Conservation (phyloP, 2,797 vertebrate species). For the Lepidocolaptes lacrymiger region DNA sequence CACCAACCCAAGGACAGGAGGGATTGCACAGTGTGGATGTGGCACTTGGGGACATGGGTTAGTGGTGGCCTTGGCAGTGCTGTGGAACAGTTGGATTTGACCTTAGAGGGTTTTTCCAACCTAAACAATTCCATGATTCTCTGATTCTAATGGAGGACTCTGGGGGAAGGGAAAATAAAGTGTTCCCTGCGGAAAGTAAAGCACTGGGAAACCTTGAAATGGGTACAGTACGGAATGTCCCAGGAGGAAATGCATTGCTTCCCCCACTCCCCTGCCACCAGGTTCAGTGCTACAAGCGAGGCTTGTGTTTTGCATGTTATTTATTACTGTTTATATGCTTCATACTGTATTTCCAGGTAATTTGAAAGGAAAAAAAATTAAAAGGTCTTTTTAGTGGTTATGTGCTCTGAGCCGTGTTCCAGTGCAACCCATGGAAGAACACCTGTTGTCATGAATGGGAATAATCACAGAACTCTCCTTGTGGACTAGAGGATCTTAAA, state of each 20-base stretch:
- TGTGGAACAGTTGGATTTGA: neutral
- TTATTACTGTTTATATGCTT: neutral
- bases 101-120: neutral
- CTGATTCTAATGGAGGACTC: neutral
- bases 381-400: neutral
- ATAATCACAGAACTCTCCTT: neutral
- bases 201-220: neutral
- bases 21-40: neutral
- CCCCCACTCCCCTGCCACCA: neutral
- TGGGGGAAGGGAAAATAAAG: neutral
- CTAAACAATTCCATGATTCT: neutral
- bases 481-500: neutral
- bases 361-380: neutral
- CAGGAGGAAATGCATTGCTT: neutral
- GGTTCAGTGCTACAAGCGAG: neutral
- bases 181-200: neutral
- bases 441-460: neutral
- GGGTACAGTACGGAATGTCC: fast-evolving
- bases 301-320: neutral
- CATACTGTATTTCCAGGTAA: neutral
- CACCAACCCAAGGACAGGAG: neutral
- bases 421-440: neutral
- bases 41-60: no score
- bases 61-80: neutral
- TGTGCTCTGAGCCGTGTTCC: neutral